These are phyloP conservation scores for Sturnira hondurensis DNA, from an alignment of 2,113 vertebrate species.

Conservation along the genomic window DNA sequence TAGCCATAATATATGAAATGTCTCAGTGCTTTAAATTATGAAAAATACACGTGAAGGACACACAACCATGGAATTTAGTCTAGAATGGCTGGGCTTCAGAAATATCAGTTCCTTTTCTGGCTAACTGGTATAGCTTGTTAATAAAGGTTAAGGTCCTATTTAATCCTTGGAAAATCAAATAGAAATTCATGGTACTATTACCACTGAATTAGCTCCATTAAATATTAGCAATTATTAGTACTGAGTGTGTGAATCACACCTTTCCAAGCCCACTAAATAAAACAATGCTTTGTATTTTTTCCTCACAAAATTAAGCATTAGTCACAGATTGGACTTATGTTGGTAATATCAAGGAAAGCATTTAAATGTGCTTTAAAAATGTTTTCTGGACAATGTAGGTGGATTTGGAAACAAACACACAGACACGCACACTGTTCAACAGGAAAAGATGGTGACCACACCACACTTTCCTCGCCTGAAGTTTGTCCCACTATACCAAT, in stretches of 20 bases:
- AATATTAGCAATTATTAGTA: conserved; percentile 16
- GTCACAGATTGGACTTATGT: neutral
- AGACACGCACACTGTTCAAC: neutral
- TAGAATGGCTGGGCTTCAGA: neutral
- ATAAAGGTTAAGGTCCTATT: conserved; percentile 7
- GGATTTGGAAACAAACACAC: neutral
- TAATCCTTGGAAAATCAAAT: neutral
- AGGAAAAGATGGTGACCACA: neutral
- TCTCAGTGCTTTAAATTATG: neutral
- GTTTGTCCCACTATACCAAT: neutral
- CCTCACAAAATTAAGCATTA: neutral
- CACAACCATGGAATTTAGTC: neutral
- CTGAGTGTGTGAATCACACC: neutral
- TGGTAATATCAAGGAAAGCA: neutral
- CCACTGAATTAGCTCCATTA: neutral
- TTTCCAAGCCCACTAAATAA: neutral
- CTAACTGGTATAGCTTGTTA: neutral
- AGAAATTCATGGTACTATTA: neutral
- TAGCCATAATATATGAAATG: neutral
- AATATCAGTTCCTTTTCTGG: neutral
- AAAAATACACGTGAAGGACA: conserved; percentile 23
- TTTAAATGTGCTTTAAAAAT: neutral
- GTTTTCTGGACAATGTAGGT: neutral
- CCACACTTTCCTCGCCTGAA: neutral
- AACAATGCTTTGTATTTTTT: neutral